Percentiles rank a stretch among this genome's conserved stretches.
Conservation (phyloP, 2,797 vertebrate genomes). For the Furcifer pardalis region DNA sequence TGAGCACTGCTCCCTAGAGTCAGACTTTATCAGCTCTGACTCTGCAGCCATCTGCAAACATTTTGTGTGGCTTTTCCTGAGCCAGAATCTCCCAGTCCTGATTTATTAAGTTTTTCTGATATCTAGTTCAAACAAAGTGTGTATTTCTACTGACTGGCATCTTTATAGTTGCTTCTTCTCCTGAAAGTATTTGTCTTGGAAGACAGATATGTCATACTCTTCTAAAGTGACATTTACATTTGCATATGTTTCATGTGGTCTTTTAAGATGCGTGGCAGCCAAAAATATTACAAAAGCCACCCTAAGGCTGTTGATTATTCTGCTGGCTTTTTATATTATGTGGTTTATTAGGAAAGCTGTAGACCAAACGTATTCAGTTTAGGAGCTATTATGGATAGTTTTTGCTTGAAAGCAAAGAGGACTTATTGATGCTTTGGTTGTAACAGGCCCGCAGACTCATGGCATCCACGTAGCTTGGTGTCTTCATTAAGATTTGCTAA, state of each 20-base stretch:
- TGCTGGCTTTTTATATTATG: not conserved
- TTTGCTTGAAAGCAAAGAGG: not conserved
- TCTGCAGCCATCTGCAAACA: not conserved
- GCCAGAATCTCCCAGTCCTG: too few species aligned
- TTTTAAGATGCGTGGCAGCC: not conserved
- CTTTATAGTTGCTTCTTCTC: not conserved
- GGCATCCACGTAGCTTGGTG: not conserved
- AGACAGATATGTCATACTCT: not conserved
- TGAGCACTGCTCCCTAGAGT: too few species aligned
- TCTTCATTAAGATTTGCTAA: not conserved
- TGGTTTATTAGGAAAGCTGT: not conserved
- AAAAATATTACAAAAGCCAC: not conserved
- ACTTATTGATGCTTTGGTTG: not conserved
- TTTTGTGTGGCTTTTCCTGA: too few species aligned
- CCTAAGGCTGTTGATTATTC: not conserved
- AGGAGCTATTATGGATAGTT: not conserved
- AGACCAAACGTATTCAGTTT: not conserved
- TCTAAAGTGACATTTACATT: constrained; percentile 4
- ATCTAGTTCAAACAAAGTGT: not conserved
- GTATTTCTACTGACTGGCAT: not conserved
- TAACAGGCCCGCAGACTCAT: not conserved
- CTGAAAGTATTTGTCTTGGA: not conserved
- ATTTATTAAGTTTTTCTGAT: too few species aligned
- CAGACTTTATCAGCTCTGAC: not conserved
- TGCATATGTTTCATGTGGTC: not conserved